Base-by-base conservation (phyloP, 2,113 vertebrate genomes). In the Dendrocopos noguchii region DNA sequence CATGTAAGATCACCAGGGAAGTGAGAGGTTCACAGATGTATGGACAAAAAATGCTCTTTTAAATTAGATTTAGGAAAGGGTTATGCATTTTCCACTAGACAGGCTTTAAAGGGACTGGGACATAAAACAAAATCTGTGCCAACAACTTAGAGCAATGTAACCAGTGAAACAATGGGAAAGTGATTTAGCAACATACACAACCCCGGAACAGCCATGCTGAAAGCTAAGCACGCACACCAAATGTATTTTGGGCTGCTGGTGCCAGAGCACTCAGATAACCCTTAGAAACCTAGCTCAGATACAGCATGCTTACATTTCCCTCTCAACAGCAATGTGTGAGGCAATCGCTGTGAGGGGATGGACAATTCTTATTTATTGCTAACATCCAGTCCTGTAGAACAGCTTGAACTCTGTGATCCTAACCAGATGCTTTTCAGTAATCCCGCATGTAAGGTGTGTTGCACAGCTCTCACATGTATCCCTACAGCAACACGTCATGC, bases 111-210 rank as follows among this genome's bases (percentile, higher is more conserved):
- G 66, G 16, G 39, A 57, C 74, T 61, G 75, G 56, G 84, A 94
- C 60, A 82, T 77, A 71, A 84, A 93, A 67, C 67, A 77, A 93
- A 90, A 8, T 12, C 78, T 80, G 93, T 96, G 81, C 88, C 95
- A 96, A 96, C 95, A 55, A 93, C 29, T 87, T 74, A 91, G 29
- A 92, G 90, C 73, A 78, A 31, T 79, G 50, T 88, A 93, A 91
- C 71, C 84, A 91, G 39, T 90, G 91, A 92, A 94, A 95, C 76
- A 94, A 95, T 67, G 59, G 80, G 88, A 95, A 94, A 91, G 88
- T 83, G 96, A 91, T 96, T 96, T 94, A 96, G 80, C 76, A 96
- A 93, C 46, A 87, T 76, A 87, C 87, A 85, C 64, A 74, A 60
- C 67, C 46, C 55, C 91, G 93, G 91, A 95, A 92, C 47, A 21